Evolutionary conservation across 2,888 invertebrate species (phyloP), one percentile per base, ranked within the genome.

Genomic region (Priocnemis perturbator): DNA sequence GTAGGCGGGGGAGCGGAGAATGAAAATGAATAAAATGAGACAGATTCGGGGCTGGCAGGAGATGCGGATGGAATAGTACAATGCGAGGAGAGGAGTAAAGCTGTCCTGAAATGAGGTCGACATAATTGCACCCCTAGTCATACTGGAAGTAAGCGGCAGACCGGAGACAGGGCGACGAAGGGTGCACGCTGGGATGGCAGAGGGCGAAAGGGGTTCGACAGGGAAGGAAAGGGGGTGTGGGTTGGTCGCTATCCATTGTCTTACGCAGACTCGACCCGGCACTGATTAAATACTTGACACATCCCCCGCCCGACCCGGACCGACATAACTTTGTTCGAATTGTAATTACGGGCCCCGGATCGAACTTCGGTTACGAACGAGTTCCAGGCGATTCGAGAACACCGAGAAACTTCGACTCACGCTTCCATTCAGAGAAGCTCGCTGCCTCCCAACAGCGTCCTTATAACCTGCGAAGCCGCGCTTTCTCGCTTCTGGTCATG

Each of bases 241-340:
- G 68, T 67, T 61, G 80, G 78, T 74, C 81, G 79, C 79, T 81
- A 78, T 84, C 86, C 85, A 88, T 88, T 88, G 87, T 88, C 85
- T 87, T 83, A 78, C 81, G 79, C 81, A 85, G 83, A 83, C 83
- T 82, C 86, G 83, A 78, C 81, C 82, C 76, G 81, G 82, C 83
- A 81, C 86, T 88, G 88, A 87, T 88, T 88, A 88, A 88, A 88
- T 87, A 87, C 88, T 88, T 86, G 88, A 88, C 88, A 88, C 88
- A 87, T 87, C 87, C 81, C 83, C 78, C 72, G 77, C 73, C 66
- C 73, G 78, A 73, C 77, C 78, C 70, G 75, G 71, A 65, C 78
- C 81, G 82, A 81, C 86, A 87, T 87, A 88, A 88, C 86, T 88
- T 86, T 85, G 85, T 85, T 85, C 86, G 85, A 87, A 87, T 87